Evolutionary conservation across 2,113 vertebrate species (phyloP).

Genomic region (Coregonus clupeaformis): DNA sequence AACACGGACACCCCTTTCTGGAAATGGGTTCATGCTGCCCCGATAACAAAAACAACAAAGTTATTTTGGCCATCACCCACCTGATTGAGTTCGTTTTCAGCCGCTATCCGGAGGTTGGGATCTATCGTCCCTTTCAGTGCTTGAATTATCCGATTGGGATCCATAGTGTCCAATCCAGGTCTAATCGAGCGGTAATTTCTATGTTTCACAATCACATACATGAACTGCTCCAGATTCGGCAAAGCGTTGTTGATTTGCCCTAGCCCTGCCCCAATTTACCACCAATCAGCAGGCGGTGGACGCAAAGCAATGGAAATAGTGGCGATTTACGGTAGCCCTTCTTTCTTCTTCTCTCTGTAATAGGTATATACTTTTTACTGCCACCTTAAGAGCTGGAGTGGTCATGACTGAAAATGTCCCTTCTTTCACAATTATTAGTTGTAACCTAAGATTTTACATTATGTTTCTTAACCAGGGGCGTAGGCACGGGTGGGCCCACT

Average conservation of each 20-base stretch:
- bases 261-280: constrained; percentile 56
- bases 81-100: constrained; percentile 95
- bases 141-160: constrained; percentile 95
- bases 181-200: constrained; percentile 15
- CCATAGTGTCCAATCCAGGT: constrained; percentile 72
- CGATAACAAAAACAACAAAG: constrained; percentile 30
- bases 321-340: constrained; percentile 51
- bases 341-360: not conserved
- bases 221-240: constrained; percentile 21
- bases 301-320: constrained; percentile 57
- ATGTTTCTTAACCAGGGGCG: too few relatives aligned
- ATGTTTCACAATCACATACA: constrained; percentile 29
- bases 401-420: not conserved
- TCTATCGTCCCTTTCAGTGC: constrained; percentile 95
- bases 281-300: constrained; percentile 45
- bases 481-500: too few relatives aligned
- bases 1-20: constrained; percentile 11
- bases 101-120: constrained; percentile 87
- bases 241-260: constrained; percentile 14
- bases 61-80: constrained; percentile 64
- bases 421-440: too few relatives aligned
- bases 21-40: not conserved
- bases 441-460: too few relatives aligned
- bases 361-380: constrained; percentile 4
- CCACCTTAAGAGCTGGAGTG: constrained; percentile 8